Evolutionary conservation across 1,140 invertebrate genomes (phyloP), one percentile per base, ranked within the genome.

Genomic region (Sitodiplosis mosellana): DNA sequence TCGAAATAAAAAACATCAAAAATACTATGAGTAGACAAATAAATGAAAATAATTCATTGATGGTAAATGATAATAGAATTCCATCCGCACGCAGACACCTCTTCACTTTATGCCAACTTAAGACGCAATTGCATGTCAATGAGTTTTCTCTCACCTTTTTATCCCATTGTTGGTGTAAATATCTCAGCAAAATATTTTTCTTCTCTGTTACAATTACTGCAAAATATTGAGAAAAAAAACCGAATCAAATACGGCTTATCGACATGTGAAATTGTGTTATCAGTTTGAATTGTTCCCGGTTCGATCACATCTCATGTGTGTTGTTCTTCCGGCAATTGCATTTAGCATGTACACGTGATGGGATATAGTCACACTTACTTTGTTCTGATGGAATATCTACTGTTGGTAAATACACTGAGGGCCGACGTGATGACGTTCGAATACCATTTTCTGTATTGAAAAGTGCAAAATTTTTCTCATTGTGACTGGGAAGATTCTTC

Each of bases 121-220:
- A 27, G 27, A 27, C 27, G 27, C 27, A 27, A 27, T 27, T 27
- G 4, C 4, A 10, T 27, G 3, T 27, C 10, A n/a, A 5, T 27
- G 27, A 3, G 27, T 27, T 27, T 27, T 27, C 10, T 27, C 10
- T 40, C 51, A 79, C 77, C 74, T 91, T 91, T 72, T 88, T 91
- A 57, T 91, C 87, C 85, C 85, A 92, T 68, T 90, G 85, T 58
- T 91, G 87, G 56, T 92, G 88, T 49, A 95, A 73, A 65, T 90
- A 95, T 69, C 88, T 78, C 56, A 95, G 65, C 47, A 95, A 69
- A 54, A 95, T 92, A 59, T 89, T 92, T 42, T 87, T 87, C 69
- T 91, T 92, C 65, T 94, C 89, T 61, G 88, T 91, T 20, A 92
- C 89, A 64, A 94, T 93, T 56, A 91, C 83, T 86, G 69, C 52